Evolutionary conservation across 2,797 vertebrate genomes (phyloP).

Genomic region (Allobates femoralis): DNA sequence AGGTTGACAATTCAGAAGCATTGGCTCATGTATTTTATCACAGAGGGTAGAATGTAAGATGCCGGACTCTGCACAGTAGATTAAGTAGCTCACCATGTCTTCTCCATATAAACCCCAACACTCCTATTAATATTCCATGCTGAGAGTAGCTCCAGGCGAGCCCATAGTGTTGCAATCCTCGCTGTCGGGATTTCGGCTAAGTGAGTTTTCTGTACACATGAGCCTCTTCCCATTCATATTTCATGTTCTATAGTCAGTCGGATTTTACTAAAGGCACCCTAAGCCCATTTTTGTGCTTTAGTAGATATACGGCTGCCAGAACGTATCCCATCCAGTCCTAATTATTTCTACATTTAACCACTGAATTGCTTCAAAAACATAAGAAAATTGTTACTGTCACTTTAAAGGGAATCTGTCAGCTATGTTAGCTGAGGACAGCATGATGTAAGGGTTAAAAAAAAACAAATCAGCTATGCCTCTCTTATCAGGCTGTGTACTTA

Average conservation of each 20-base stretch:
- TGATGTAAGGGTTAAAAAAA: no score
- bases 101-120: background rate
- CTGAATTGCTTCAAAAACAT: background rate
- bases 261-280: background rate
- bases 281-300: background rate
- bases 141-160: background rate
- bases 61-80: slow-evolving; percentile 1
- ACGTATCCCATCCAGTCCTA: background rate
- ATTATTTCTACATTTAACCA: background rate
- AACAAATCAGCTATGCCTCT: no score
- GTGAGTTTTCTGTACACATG: background rate
- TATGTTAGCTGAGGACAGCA: no score
- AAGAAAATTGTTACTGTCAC: background rate
- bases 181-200: background rate
- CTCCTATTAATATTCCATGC: slow-evolving; percentile 25
- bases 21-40: slow-evolving; percentile 4
- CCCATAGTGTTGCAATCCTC: background rate
- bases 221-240: background rate
- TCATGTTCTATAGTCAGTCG: background rate
- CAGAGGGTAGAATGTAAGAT: slow-evolving; percentile 1
- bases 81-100: background rate
- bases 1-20: background rate
- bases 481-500: no score
- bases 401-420: background rate
- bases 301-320: background rate